Evolutionary conservation across 2,888 invertebrate species (phyloP).

Genomic region (Spodoptera littoralis): DNA sequence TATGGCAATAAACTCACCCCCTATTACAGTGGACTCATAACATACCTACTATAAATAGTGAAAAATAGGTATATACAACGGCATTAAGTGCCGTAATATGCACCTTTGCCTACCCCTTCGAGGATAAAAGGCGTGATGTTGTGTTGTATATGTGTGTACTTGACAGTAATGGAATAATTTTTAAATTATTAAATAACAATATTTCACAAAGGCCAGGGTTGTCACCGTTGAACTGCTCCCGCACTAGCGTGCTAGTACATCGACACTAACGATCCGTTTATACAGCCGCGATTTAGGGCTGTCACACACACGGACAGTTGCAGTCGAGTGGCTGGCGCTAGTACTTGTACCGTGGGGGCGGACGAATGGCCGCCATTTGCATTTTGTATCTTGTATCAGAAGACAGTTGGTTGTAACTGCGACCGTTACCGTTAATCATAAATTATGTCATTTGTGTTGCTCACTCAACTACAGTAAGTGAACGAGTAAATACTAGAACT

Average conservation of each 20-base stretch:
- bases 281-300: slow-evolving; percentile 42
- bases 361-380: slow-evolving; percentile 44
- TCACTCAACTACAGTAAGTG: no score
- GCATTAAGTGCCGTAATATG: no score
- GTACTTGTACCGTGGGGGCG: slow-evolving; percentile 33
- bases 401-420: slow-evolving; percentile 18
- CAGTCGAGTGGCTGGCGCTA: slow-evolving; percentile 46
- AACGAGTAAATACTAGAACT: no score
- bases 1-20: no score
- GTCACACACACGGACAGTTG: slow-evolving; percentile 47
- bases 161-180: no score
- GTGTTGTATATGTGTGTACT: no score
- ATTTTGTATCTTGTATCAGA: slow-evolving; percentile 46
- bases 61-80: no score
- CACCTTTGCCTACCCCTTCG: no score
- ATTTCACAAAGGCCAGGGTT: neutral
- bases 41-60: no score
- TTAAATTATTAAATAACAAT: neutral
- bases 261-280: slow-evolving; percentile 49
- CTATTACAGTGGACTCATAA: no score
- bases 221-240: slow-evolving; percentile 19
- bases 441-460: no score
- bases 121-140: no score
- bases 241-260: slow-evolving; percentile 32
- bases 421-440: slow-evolving; percentile 8